Evolutionary conservation across 2,888 invertebrate species (phyloP).

Genomic region (Diaperis boleti): DNA sequence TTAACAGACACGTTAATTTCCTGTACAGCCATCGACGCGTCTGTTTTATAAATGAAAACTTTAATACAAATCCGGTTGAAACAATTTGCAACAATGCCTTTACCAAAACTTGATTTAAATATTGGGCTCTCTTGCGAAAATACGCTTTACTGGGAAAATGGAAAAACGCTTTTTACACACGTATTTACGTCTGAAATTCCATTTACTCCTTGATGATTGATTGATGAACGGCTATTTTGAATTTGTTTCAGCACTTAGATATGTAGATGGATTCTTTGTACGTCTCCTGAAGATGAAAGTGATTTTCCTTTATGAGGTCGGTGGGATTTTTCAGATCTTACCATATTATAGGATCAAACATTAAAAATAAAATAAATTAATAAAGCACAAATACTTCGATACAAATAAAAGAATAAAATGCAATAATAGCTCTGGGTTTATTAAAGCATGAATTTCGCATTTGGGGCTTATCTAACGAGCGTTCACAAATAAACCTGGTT

Average conservation of each 20-base stretch:
- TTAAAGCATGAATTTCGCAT: no score
- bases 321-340: slow-evolving; percentile 15
- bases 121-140: neutral
- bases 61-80: slow-evolving; percentile 10
- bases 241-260: neutral
- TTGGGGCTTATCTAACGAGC: no score
- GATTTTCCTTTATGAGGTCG: neutral
- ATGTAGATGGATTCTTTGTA: slow-evolving; percentile 10
- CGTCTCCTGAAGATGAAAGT: slow-evolving; percentile 8
- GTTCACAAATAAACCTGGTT: no score
- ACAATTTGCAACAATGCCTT: slow-evolving; percentile 17
- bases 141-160: neutral
- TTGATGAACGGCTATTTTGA: slow-evolving; percentile 8
- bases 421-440: no score
- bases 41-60: slow-evolving; percentile 17
- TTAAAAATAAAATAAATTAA: no score
- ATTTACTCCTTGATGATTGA: slow-evolving; percentile 7
- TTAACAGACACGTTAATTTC: slow-evolving; percentile 41
- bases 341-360: no score
- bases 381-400: no score
- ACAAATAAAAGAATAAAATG: no score
- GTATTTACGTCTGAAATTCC: neutral
- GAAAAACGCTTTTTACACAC: no score
- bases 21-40: slow-evolving; percentile 17
- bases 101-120: slow-evolving; percentile 19